phyloP scores from a whole-genome alignment of 2,888 invertebrate genomes.

The Acleris literana region DNA sequence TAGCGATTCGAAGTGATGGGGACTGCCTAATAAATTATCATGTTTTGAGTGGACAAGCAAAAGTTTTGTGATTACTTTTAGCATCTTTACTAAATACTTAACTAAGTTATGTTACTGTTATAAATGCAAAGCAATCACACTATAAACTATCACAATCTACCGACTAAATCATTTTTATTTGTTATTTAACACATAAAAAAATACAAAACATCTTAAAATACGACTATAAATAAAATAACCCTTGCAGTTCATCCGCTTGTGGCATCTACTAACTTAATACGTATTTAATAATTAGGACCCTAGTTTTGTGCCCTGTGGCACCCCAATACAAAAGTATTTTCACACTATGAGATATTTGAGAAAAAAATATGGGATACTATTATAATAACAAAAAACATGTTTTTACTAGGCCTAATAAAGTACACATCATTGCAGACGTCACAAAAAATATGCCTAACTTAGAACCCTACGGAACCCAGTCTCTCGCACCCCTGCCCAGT shows the following conservation, averaged over 20 bases:
- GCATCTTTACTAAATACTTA: not conserved
- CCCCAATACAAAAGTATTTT: too few species aligned
- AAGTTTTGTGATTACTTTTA: constrained; percentile 1
- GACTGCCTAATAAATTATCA: constrained; percentile 48
- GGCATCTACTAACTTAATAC: too few species aligned
- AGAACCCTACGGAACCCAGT: constrained; percentile 19
- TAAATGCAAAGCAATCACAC: not conserved
- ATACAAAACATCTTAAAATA: too few species aligned
- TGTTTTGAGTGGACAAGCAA: constrained; percentile 6
- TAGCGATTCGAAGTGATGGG: constrained; percentile 41
- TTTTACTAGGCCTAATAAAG: too few species aligned
- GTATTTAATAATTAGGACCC: not conserved
- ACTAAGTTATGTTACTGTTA: not conserved
- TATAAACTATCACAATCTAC: not conserved
- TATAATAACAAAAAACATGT: too few species aligned
- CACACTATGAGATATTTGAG: too few species aligned
- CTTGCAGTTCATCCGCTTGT: too few species aligned
- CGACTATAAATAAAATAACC: too few species aligned
- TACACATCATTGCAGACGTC: constrained; percentile 14
- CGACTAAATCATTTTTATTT: too few species aligned
- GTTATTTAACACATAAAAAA: too few species aligned
- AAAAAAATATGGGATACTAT: too few species aligned
- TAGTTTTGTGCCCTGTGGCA: not conserved
- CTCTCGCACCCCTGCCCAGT: constrained; percentile 32
- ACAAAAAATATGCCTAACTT: constrained; percentile 18